phyloP scores from a whole-genome alignment of 92 coral and sea anemone genomes.

The Blastomussa wellsi region DNA sequence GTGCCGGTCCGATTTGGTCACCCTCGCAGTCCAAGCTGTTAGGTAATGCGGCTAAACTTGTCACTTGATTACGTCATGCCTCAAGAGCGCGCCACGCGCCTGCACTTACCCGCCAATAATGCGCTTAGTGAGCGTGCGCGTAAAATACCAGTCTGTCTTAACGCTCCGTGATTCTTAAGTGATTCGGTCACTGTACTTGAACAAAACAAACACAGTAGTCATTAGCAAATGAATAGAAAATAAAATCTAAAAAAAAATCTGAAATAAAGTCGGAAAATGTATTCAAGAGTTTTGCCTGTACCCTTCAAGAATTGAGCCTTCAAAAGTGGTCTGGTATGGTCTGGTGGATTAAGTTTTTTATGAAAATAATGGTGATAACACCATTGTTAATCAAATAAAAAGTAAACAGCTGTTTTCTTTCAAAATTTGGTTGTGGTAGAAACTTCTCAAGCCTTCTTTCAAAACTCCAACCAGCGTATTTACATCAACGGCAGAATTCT shows the following conservation, averaged over 20 bases:
- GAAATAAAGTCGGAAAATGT: not conserved
- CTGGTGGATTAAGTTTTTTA: not conserved
- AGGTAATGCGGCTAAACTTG: slow-evolving; percentile 77
- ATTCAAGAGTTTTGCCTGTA: not conserved
- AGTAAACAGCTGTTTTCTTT: not conserved
- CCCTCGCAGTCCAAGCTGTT: slow-evolving; percentile 54
- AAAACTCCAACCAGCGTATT: not conserved
- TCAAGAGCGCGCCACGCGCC: slow-evolving; percentile 56
- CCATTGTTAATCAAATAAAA: not conserved
- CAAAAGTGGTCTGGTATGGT: not conserved
- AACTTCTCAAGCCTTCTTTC: not conserved
- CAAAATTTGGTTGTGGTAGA: not conserved
- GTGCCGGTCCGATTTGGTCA: slow-evolving; percentile 47
- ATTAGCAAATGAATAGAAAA: not conserved
- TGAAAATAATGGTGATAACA: slow-evolving; percentile 1
- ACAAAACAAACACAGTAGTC: slow-evolving; percentile 16
- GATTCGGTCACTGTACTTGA: slow-evolving; percentile 49
- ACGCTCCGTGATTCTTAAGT: slow-evolving; percentile 59
- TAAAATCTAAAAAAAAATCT: too few relatives aligned
- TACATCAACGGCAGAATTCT: not conserved
- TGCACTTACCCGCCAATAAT: slow-evolving; percentile 61
- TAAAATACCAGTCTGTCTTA: slow-evolving; percentile 15
- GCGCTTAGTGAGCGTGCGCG: slow-evolving; percentile 60
- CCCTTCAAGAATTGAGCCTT: not conserved
- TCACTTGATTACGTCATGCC: slow-evolving; percentile 84